These are phyloP conservation scores for Paralinhomoeus sp. DNA, from an alignment of 2,888 invertebrate genomes.

Conservation along the genomic window DNA sequence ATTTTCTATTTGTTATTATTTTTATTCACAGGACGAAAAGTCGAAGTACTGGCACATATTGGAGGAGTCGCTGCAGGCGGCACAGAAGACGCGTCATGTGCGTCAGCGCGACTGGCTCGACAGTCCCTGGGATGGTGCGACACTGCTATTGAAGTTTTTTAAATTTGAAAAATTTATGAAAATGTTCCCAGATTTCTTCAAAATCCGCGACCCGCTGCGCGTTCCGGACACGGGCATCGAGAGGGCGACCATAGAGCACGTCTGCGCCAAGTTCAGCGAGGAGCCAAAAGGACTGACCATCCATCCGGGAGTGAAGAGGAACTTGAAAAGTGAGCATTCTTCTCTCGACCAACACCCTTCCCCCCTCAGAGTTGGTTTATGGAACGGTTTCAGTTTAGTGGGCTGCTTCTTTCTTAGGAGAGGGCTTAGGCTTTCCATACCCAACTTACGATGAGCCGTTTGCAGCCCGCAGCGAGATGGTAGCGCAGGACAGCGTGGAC, in stretches of 20 bases:
- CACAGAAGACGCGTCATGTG: slow-evolving; percentile 57
- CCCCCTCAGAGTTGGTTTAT: slow-evolving; percentile 6
- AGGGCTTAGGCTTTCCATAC: too few relatives aligned
- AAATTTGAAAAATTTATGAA: slow-evolving; percentile 7
- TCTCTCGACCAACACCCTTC: too few relatives aligned
- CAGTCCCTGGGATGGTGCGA: slow-evolving; percentile 57
- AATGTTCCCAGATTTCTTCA: slow-evolving; percentile 28
- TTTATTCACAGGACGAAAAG: slow-evolving; percentile 47
- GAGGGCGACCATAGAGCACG: slow-evolving; percentile 59
- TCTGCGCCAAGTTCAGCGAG: slow-evolving; percentile 60
- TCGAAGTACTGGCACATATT: slow-evolving; percentile 79
- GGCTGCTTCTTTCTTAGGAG: not conserved
- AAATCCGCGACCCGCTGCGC: too few relatives aligned
- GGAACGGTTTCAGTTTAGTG: not conserved
- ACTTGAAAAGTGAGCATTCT: too few relatives aligned
- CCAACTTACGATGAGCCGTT: too few relatives aligned
- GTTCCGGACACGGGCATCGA: slow-evolving; percentile 60
- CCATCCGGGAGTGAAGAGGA: slow-evolving; percentile 44
- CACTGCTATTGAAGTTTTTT: not conserved
- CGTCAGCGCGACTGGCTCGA: slow-evolving; percentile 88
- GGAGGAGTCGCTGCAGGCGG: slow-evolving; percentile 52
- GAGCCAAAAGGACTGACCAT: slow-evolving; percentile 67
- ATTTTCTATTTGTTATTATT: too few relatives aligned
- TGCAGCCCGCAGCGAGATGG: slow-evolving; percentile 15
- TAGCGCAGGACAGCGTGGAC: slow-evolving; percentile 40